These are phyloP conservation scores for Anguilla marmorata DNA, from an alignment of 2,797 vertebrate species.

Conservation along the genomic window DNA sequence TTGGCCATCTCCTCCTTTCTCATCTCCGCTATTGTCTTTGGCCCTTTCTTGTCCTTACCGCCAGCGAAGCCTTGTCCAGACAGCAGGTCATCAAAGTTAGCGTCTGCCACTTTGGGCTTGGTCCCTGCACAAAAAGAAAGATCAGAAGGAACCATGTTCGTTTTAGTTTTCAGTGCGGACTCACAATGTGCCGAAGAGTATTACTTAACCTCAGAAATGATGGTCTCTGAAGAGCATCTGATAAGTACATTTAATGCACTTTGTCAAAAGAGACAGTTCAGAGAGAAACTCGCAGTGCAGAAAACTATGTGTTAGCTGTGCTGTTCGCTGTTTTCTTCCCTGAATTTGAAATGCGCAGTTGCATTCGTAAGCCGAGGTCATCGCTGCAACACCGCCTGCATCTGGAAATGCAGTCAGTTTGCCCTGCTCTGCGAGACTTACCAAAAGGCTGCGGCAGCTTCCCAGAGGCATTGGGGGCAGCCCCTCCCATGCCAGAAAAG, in stretches of 20 bases:
- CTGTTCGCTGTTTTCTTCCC: too few species aligned
- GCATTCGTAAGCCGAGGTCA: too few species aligned
- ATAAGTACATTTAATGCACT: neutral
- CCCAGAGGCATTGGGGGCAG: slow-evolving; percentile 69
- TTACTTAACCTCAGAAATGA: neutral
- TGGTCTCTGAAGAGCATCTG: neutral
- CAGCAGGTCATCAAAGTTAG: slow-evolving; percentile 92
- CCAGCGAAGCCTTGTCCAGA: slow-evolving; percentile 94
- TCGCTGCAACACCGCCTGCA: too few species aligned
- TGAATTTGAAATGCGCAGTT: too few species aligned
- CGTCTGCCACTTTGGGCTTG: slow-evolving; percentile 81
- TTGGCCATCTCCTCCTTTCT: slow-evolving; percentile 99
- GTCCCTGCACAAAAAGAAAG: slow-evolving; percentile 68
- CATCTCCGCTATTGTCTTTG: slow-evolving; percentile 98
- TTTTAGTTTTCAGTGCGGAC: neutral
- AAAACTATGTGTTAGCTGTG: too few species aligned
- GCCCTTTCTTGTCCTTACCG: slow-evolving; percentile 90
- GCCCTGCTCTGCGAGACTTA: slow-evolving; percentile 56
- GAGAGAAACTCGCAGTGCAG: too few species aligned
- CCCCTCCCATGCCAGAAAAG: slow-evolving; percentile 80
- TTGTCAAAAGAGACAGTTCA: neutral
- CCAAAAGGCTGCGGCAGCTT: slow-evolving; percentile 76
- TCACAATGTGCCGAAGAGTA: neutral
- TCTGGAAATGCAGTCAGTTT: neutral
- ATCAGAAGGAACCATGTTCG: neutral